A percentile compares a stretch with the other conserved stretches of the same genome.
These are phyloP conservation scores for Amphipoea oculea DNA, from an alignment of 2,888 invertebrate species.

Conservation along the genomic window DNA sequence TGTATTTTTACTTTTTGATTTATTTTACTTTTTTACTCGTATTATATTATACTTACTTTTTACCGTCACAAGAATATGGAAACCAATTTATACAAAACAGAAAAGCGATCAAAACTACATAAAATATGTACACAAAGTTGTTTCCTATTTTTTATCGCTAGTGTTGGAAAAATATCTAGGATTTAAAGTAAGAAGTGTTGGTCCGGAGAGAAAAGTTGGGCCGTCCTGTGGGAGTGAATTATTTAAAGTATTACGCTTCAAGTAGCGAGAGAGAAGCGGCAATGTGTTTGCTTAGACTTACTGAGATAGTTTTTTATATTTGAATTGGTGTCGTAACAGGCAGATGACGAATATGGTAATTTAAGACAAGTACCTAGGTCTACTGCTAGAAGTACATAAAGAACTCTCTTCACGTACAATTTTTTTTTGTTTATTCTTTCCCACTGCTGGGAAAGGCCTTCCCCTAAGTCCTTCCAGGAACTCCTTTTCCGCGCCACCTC, in stretches of 20 bases:
- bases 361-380: not conserved
- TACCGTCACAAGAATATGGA: not conserved
- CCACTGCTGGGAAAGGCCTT: no score
- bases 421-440: not conserved
- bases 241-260: constrained; percentile 31
- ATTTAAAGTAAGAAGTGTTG: constrained; percentile 17
- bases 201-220: constrained; percentile 21
- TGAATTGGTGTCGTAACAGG: not conserved
- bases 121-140: constrained; percentile 10
- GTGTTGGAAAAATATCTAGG: constrained; percentile 11
- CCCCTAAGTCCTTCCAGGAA: no score
- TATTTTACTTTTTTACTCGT: no score
- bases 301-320: not conserved
- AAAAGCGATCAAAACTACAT: constrained; percentile 20
- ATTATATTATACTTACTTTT: not conserved
- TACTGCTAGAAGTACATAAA: not conserved
- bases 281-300: constrained; percentile 6
- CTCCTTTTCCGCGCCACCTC: no score
- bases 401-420: not conserved
- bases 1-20: no score
- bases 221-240: constrained; percentile 34
- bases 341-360: not conserved
- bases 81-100: constrained; percentile 4
- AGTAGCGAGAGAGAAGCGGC: constrained; percentile 10
- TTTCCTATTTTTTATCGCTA: constrained; percentile 15